Conservation (phyloP, 1,140 invertebrate species). For the Atopsyche davidsoni region DNA sequence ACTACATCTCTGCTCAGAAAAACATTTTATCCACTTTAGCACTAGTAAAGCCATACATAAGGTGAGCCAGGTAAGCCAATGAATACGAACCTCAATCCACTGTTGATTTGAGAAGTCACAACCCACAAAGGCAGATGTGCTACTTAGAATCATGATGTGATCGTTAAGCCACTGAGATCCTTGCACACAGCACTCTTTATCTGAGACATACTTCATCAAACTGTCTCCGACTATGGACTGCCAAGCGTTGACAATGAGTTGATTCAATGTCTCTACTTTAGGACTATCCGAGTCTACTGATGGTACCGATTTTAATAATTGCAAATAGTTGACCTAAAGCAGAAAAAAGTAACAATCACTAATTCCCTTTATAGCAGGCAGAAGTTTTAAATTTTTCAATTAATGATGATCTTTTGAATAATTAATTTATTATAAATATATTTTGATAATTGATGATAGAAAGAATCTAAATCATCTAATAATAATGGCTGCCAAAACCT, state of each 20-base stretch:
- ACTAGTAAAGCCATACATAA: background rate
- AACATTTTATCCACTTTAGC: background rate
- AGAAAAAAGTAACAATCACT: too few species aligned
- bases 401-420: too few species aligned
- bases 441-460: too few species aligned
- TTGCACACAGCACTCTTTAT: constrained; percentile 4
- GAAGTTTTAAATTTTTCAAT: too few species aligned
- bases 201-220: background rate
- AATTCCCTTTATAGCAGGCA: too few species aligned
- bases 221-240: background rate
- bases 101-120: constrained; percentile 13
- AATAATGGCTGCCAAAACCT: too few species aligned
- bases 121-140: constrained; percentile 5
- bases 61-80: background rate
- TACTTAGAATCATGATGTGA: constrained; percentile 5
- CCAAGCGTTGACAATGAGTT: background rate
- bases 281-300: background rate
- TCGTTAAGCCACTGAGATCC: constrained; percentile 15
- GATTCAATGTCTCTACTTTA: background rate
- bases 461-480: too few species aligned
- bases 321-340: too few species aligned
- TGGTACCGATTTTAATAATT: constrained; percentile 1
- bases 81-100: constrained; percentile 3
- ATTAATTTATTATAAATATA: too few species aligned
- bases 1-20: background rate